phyloP scores from a whole-genome alignment of 2,113 vertebrate genomes.

The Solea senegalensis region DNA sequence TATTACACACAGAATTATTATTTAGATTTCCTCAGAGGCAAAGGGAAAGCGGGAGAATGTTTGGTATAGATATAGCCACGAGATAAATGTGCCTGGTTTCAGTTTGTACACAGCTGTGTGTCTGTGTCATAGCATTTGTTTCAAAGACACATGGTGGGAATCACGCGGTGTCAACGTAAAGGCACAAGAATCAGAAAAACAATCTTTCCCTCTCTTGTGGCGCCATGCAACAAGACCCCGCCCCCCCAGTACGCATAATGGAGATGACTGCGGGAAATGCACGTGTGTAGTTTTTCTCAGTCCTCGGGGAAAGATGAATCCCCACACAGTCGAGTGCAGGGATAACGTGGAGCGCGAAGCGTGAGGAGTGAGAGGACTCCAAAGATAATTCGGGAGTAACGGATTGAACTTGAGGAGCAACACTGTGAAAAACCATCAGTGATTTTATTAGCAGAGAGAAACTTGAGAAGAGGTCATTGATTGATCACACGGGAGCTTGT shows the following conservation, averaged over 20 bases:
- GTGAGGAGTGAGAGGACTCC: too few species aligned
- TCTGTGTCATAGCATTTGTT: background rate
- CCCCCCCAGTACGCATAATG: conserved; percentile 5
- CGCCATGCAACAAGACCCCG: background rate
- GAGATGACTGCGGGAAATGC: conserved; percentile 18
- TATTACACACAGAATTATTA: conserved; percentile 71
- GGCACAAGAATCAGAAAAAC: conserved; percentile 8
- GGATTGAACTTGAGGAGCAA: too few species aligned
- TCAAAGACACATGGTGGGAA: conserved; percentile 12
- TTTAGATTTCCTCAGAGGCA: conserved; percentile 56
- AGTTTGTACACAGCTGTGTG: background rate
- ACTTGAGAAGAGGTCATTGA: too few species aligned
- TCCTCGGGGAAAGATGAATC: conserved; percentile 1
- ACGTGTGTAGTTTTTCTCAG: background rate
- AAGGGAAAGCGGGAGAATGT: conserved; percentile 4
- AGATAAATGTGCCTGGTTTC: background rate
- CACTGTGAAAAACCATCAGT: too few species aligned
- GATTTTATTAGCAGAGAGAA: too few species aligned
- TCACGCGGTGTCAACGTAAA: conserved; percentile 1
- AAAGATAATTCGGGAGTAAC: too few species aligned
- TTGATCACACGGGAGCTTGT: too few species aligned
- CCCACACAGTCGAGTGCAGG: background rate
- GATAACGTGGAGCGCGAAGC: background rate
- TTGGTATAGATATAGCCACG: background rate
- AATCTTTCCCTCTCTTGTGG: conserved; percentile 6